These are phyloP conservation scores for Lepidurus arcticus DNA, from an alignment of 1,140 invertebrate genomes.

Conservation along the genomic window DNA sequence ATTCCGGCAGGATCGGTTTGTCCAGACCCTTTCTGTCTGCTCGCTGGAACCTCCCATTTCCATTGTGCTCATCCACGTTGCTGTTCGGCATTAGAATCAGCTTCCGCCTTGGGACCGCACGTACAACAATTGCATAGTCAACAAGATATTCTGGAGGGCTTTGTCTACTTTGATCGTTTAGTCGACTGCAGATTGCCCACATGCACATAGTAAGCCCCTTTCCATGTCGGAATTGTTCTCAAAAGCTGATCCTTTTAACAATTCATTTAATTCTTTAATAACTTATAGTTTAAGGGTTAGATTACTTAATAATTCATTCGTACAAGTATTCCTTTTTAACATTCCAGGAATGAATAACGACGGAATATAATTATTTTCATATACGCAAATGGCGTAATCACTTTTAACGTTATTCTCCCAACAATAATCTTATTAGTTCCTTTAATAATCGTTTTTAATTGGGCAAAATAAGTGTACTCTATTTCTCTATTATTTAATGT, in stretches of 20 bases:
- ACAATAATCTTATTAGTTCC: too few relatives aligned
- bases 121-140: constrained; percentile 52
- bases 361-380: too few relatives aligned
- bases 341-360: too few relatives aligned
- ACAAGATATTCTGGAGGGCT: constrained; percentile 43
- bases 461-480: not conserved
- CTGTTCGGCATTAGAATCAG: constrained; percentile 36
- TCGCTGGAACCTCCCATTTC: constrained; percentile 57
- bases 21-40: constrained; percentile 58
- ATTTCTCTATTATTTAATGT: not conserved
- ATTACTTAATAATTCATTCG: too few relatives aligned
- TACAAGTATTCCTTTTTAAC: too few relatives aligned
- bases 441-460: too few relatives aligned
- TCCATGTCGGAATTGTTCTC: not conserved
- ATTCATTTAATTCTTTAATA: not conserved
- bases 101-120: constrained; percentile 41
- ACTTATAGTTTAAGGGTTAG: too few relatives aligned
- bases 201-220: constrained; percentile 50
- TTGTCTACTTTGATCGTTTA: constrained; percentile 66
- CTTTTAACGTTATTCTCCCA: too few relatives aligned
- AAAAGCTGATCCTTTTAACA: constrained; percentile 35
- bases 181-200: constrained; percentile 64
- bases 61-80: constrained; percentile 72
- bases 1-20: constrained; percentile 52
- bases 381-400: too few relatives aligned